Evolutionary conservation across 1,140 invertebrate species (phyloP).

Genomic region (Hyles euphorbiae): DNA sequence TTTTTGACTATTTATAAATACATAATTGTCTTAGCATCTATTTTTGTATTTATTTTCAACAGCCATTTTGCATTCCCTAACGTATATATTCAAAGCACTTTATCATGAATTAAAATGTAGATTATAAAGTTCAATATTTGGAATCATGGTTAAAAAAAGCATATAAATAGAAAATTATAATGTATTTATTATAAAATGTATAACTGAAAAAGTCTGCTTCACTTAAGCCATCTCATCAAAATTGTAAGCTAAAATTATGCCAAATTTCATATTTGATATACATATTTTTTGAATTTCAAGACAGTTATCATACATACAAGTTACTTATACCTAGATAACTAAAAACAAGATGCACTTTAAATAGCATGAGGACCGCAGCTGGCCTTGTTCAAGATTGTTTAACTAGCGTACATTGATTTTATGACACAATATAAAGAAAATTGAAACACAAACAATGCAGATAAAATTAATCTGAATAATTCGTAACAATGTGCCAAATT

Average conservation of each 20-base stretch:
- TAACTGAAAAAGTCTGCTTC: slow-evolving; percentile 53
- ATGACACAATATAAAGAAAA: not conserved
- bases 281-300: slow-evolving; percentile 42
- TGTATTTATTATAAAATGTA: slow-evolving; percentile 73
- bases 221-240: slow-evolving; percentile 37
- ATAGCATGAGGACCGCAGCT: slow-evolving; percentile 3
- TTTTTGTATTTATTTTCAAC: slow-evolving; percentile 36
- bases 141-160: slow-evolving; percentile 23
- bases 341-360: slow-evolving; percentile 19
- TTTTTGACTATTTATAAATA: slow-evolving; percentile 73
- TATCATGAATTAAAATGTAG: no score
- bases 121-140: not conserved
- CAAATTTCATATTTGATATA: slow-evolving; percentile 26
- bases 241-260: slow-evolving; percentile 44
- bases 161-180: slow-evolving; percentile 42
- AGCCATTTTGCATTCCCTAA: no score
- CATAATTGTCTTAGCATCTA: slow-evolving; percentile 72
- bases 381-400: not conserved
- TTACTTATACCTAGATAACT: slow-evolving; percentile 70
- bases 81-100: no score
- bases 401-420: not conserved
- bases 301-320: slow-evolving; percentile 1
- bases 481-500: no score
- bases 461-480: slow-evolving; percentile 27
- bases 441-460: not conserved